Base-by-base conservation (phyloP, 2,797 vertebrate genomes). In the Chelon auratus region DNA sequence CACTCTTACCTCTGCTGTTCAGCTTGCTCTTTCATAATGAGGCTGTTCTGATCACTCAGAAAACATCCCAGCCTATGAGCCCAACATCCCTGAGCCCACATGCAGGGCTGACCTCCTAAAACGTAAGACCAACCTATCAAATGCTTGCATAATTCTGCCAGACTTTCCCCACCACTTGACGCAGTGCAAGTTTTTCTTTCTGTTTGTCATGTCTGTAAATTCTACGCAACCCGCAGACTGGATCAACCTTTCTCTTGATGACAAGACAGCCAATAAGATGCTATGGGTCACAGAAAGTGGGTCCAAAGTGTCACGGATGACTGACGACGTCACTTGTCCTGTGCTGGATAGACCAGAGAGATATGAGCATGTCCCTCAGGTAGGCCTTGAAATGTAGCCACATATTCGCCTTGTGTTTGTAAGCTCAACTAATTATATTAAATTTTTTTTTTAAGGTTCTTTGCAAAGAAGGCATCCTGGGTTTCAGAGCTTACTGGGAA, bases 221-320 rank as follows among this genome's bases (percentile, higher is more conserved):
- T 37, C 66, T 37, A 9, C 24, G 30, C 47, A 58, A 62, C 17
- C 30, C 7, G 20, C 70, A 88, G 87, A 89, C 61, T 89, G 79
- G 83, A 68, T 90, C 47, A 74, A 80, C 26, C 75, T 92, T 24
- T 87, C 90, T 26, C 51, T 91, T 43, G 81, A 93, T 66, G 87
- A 90, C 10, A 91, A 90, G 65, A 90, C 88, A 18, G 89, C 86
- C 61, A 92, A 91, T 75, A 91, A 89, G 57, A 73, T 84, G 65
- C 72, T 92, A 20, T 92, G 89, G 92, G 82, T 92, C 70, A 77
- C 87, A 42, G 85, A 89, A 9, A 67, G 48, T 3, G 80, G 82
- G 30, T 55, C 81, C n/a, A 88, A 87, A 56, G 90, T 92, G 59
- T 70, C 69, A 2, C 85, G 83, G n/a, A 89, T 77, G 79, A 91